Evolutionary conservation across 2,797 vertebrate species (phyloP).

Genomic region (Manis pentadactyla): DNA sequence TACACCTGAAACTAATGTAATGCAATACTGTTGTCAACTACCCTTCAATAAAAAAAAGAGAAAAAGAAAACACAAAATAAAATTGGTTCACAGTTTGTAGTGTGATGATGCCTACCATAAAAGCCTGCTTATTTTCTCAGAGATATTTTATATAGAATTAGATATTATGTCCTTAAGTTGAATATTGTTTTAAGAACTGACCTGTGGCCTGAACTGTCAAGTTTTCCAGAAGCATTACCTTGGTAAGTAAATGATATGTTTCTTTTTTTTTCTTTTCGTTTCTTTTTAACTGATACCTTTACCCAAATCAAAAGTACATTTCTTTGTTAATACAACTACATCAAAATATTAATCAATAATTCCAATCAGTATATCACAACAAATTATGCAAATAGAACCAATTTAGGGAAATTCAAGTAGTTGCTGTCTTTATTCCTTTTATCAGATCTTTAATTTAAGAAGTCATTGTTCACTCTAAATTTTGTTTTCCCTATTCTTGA

Average conservation of each 20-base stretch:
- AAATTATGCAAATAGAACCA: not conserved
- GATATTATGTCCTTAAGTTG: not conserved
- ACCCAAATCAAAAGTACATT: not conserved
- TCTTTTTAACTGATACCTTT: not conserved
- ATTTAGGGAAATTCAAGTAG: not conserved
- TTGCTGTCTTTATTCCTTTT: not conserved
- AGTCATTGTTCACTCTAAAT: not conserved
- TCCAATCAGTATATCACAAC: not conserved
- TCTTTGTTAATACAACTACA: not conserved
- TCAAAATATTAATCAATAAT: constrained; percentile 18
- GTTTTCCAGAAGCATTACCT: not conserved
- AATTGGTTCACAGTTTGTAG: not conserved
- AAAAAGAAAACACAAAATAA: not conserved
- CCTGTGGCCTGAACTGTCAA: not conserved
- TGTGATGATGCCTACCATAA: not conserved
- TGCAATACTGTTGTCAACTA: too few species aligned
- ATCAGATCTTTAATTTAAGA: not conserved
- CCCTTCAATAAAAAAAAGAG: too few species aligned
- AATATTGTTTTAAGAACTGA: not conserved
- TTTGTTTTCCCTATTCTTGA: not conserved
- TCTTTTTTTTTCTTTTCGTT: not conserved
- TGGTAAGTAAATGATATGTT: not conserved
- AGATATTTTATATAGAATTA: not conserved
- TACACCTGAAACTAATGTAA: too few species aligned
- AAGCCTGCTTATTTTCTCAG: not conserved